These are phyloP conservation scores for Muschampia plurimacula DNA, from an alignment of 2,888 invertebrate species.

Conservation along the genomic window DNA sequence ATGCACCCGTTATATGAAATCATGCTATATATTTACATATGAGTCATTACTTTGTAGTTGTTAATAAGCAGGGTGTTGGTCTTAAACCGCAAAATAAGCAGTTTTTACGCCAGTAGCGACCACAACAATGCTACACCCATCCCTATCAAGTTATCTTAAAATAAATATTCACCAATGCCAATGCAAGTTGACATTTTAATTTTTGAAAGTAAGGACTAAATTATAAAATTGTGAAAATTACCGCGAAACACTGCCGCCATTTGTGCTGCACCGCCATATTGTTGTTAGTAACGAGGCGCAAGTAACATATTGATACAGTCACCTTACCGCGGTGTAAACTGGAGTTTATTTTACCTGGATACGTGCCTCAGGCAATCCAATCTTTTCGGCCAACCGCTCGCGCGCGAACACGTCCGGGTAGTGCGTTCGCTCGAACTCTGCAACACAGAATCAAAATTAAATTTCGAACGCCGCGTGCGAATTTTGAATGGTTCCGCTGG, in stretches of 20 bases:
- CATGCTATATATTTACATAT: not conserved
- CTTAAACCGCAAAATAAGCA: slow-evolving; percentile 36
- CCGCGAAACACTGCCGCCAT: slow-evolving; percentile 38
- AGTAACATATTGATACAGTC: slow-evolving; percentile 58
- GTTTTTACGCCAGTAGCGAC: slow-evolving; percentile 37
- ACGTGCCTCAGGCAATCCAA: slow-evolving; percentile 99
- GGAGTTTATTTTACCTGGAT: slow-evolving; percentile 96
- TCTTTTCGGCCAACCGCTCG: slow-evolving; percentile 98
- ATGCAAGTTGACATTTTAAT: slow-evolving; percentile 18
- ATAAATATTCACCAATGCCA: slow-evolving; percentile 14
- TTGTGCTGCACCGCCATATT: slow-evolving; percentile 42
- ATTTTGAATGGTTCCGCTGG: slow-evolving; percentile 40
- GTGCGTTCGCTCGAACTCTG: slow-evolving; percentile 98
- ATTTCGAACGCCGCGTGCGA: slow-evolving; percentile 47
- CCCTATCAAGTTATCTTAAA: slow-evolving; percentile 26
- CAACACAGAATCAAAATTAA: slow-evolving; percentile 47
- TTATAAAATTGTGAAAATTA: slow-evolving; percentile 22
- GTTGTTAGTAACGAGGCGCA: slow-evolving; percentile 50
- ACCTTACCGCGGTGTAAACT: slow-evolving; percentile 78
- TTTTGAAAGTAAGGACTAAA: slow-evolving; percentile 1
- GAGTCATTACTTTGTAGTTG: slow-evolving; percentile 32
- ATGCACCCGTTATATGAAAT: not conserved
- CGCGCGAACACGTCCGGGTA: slow-evolving; percentile 99
- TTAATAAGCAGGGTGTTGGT: slow-evolving; percentile 35
- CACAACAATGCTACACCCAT: slow-evolving; percentile 36